Base-by-base conservation (phyloP, 2,113 vertebrate species). In the Phalacrocorax carbo region DNA sequence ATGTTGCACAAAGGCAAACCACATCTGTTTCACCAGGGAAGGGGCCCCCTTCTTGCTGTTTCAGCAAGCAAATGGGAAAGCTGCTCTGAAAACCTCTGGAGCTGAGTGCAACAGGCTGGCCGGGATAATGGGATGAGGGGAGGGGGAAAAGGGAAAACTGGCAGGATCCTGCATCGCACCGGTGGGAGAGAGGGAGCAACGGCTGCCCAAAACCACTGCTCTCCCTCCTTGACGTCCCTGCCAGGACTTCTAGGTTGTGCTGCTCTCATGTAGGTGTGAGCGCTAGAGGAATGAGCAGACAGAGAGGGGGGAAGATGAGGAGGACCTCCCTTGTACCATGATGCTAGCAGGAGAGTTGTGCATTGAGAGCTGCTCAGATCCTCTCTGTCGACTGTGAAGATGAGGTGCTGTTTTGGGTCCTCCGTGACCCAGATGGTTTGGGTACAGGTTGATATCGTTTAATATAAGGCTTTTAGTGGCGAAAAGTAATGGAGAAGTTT, bases 1-100 rank as follows among this genome's bases (percentile, higher is more conserved):
- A 90, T 96, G 94, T 93, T 96, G 90, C 76, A 90, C 88, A 94
- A 90, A 95, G 82, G 75, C 36, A 32, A 77, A 42, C 61, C 92
- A 89, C 96, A 88, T 96, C 91, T 96, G 90, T 76, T 93, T 89
- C 2, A 1, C 42, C 0, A 8, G 49, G 73, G 82, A 93, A 93
- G 82, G 85, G 91, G 90, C 70, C 92, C 84, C 91, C 49, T 80
- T 66, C 90, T 82, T 82, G 78, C 90, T 83, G 51, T 36, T 90
- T 93, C 62, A 65, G 82, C 85, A 90, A n/a, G 46, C 94, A 81
- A 71, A 90, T 94, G 88, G 86, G 86, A 80, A 83, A 71, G 48
- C 66, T 86, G 62, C 60, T 85, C 75, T 44, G 70, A 49, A 89
- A 91, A 72, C 49, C 21, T 69, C 32, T 1, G 1, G 66, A 92